Evolutionary conservation across 1,140 invertebrate genomes (phyloP), one percentile per base, ranked within the genome.

Genomic region (Protaetia brevitarsis): DNA sequence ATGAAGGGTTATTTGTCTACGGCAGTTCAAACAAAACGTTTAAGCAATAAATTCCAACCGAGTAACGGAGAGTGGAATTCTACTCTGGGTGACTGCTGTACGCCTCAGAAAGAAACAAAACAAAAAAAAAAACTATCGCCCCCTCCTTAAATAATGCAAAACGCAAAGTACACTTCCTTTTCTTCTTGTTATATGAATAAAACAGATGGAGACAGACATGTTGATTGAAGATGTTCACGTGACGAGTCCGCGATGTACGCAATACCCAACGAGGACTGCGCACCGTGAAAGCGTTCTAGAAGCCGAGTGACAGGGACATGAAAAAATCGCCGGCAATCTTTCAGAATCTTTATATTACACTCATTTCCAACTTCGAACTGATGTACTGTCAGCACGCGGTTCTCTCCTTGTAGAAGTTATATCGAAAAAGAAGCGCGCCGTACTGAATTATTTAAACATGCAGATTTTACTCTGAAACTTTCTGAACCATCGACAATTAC

Each of bases 341-440:
- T 73, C 69, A 73, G 66, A 70, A 73, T 73, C 72, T 73, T 72
- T 72, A 72, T 72, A 73, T 73, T 73, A 66, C 72, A 37, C 63
- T 68, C 68, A 65, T 70, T 69, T 58, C 59, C 70, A 71, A n/a
- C n/a, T 68, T 71, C 28, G 63, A 70, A 73, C 69, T 72, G 69
- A 73, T 73, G 72, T 69, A 70, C 72, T 72, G 70, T 70, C 72
- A 66, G 63, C n/a, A n/a, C n/a, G n/a, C 57, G 41, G 41, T 51
- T 29, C 26, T 29, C 57, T 19, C 26, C 57, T n/a, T 19, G 19
- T n/a, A n/a, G 60, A 62, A 36, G 29, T 62, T 62, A 62, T 62
- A 62, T 62, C 23, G 60, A 30, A 62, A 23, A 36, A 31, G 29
- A 31, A 59, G 8, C 5, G 27, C 31, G 11, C 3, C 60, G 29